These are phyloP conservation scores for Heliothis peltigera DNA, from an alignment of 2,888 invertebrate genomes.

Conservation along the genomic window DNA sequence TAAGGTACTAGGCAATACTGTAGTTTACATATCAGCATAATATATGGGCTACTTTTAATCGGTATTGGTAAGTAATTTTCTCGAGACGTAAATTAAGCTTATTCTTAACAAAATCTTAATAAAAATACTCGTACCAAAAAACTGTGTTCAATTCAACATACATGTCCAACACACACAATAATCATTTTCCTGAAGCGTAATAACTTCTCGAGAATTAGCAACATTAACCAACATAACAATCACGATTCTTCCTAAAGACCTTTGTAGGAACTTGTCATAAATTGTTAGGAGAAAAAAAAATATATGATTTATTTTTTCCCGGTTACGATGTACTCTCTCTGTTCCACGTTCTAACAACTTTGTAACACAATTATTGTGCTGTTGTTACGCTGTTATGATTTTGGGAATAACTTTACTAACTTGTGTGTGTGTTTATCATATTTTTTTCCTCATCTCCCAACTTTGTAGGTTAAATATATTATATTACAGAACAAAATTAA, in stretches of 20 bases:
- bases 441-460: background rate
- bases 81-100: too few species aligned
- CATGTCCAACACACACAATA: background rate
- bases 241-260: slow-evolving; percentile 6
- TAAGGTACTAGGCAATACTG: too few species aligned
- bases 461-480: background rate
- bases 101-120: too few species aligned
- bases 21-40: too few species aligned
- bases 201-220: slow-evolving; percentile 9
- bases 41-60: too few species aligned
- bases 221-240: slow-evolving; percentile 14
- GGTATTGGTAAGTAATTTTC: too few species aligned
- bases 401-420: slow-evolving; percentile 16
- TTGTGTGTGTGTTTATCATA: background rate
- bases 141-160: too few species aligned
- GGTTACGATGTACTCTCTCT: slow-evolving; percentile 23
- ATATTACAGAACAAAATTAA: background rate
- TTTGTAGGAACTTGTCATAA: slow-evolving; percentile 18
- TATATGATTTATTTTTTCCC: slow-evolving; percentile 26
- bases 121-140: too few species aligned
- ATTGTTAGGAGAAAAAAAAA: slow-evolving; percentile 13
- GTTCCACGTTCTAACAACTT: slow-evolving; percentile 25
- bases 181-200: background rate
- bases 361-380: slow-evolving; percentile 27
- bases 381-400: slow-evolving; percentile 16